Conservation (phyloP, 1,140 invertebrate species). For the Drosophila busckii region DNA sequence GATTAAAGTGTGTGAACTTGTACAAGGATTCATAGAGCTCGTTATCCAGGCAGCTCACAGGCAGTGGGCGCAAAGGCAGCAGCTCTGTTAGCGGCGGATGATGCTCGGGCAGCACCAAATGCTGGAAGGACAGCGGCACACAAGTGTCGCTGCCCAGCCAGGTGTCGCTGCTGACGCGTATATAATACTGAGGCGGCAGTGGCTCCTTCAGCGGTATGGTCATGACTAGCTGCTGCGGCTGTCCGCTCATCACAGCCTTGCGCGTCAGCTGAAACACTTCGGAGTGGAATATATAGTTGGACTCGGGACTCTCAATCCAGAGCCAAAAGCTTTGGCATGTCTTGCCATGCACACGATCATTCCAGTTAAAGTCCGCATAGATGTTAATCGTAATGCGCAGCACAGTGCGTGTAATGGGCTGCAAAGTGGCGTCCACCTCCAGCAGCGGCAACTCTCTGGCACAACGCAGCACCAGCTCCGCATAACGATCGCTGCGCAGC, state of each 20-base stretch:
- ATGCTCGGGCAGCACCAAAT: conserved; percentile 94
- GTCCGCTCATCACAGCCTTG: conserved; percentile 86
- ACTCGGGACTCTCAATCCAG: conserved; percentile 97
- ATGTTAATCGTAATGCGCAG: conserved; percentile 92
- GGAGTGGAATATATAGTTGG: conserved; percentile 96
- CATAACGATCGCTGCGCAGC: conserved; percentile 88
- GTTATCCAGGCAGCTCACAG: conserved; percentile 90
- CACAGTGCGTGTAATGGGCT: conserved; percentile 97
- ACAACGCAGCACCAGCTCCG: conserved; percentile 88
- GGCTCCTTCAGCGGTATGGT: conserved; percentile 97
- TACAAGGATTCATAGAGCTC: conserved; percentile 89
- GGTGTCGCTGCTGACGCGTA: conserved; percentile 91
- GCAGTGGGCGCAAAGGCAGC: conserved; percentile 93
- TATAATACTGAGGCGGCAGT: conserved; percentile 94
- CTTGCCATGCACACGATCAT: conserved; percentile 93
- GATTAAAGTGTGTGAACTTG: conserved; percentile 97
- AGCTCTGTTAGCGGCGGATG: conserved; percentile 97
- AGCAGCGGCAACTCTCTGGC: conserved; percentile 92
- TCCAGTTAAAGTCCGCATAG: conserved; percentile 93
- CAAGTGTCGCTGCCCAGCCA: conserved; percentile 92
- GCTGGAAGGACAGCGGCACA: conserved; percentile 90
- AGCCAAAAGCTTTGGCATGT: conserved; percentile 96
- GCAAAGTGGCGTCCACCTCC: conserved; percentile 89
- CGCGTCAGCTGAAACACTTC: conserved; percentile 93
- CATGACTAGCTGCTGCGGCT: conserved; percentile 93